Evolutionary conservation across 2,888 invertebrate species (phyloP), one percentile per base, ranked within the genome.

Genomic region (Caenorhabditis sp.): DNA sequence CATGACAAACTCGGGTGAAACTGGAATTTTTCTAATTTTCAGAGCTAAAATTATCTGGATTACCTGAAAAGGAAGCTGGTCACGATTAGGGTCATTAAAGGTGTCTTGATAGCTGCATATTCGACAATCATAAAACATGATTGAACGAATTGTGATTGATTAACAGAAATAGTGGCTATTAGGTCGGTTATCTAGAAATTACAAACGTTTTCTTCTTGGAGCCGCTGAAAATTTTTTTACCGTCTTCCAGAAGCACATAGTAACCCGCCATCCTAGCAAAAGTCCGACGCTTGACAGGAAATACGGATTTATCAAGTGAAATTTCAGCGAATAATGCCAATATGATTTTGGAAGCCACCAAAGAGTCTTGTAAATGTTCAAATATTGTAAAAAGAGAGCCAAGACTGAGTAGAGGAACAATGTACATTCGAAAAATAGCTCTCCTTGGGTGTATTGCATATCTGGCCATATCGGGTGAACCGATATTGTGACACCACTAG

Each of bases 291-390:
- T 94, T 64, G 92, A 91, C 54, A 95, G 92, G 67, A 97, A 90
- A 88, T 95, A 92, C 0, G 92, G 92, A 88, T 97, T 96, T 86
- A 97, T 95, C 81, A 97, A 90, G 89, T 97, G 93, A 89, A 95
- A 93, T 89, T 96, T 95, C 96, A 97, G 92, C 70, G 94, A 93
- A 87, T 94, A 93, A 85, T 92, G 92, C 70, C 93, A 93, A 88
- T 94, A 93, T 0, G 95, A 95, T 88, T 96, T 93, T 0, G 95
- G 95, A 63, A 97, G 89, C 97, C 97, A 99, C 95, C 96, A 99
- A 17, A 94, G 93, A 1, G 95, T 95, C 82, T 95, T 92, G 88
- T 97, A 97, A 49, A 97, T 91, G 90, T 97, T 95, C 53, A 97
- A 91, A 88, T 95, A 94, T 89, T 99, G 97, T 66, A 96, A 91